Evolutionary conservation across 2,113 vertebrate species (phyloP), one percentile per base, ranked within the genome.

Genomic region (Neomonachus schauinslandi): DNA sequence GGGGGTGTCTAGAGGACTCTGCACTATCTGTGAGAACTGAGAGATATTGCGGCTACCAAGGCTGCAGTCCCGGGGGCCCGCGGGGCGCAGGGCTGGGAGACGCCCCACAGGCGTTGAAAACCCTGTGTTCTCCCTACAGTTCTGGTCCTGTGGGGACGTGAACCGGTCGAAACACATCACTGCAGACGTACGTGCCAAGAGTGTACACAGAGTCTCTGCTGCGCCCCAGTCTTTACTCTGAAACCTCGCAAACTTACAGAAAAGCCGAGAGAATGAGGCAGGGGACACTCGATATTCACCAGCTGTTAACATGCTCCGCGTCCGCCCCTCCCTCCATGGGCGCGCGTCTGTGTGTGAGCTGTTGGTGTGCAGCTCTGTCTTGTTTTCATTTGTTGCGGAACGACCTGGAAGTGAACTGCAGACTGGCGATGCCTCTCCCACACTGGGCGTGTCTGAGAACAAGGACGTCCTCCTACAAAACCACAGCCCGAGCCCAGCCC

Each of bases 21-120:
- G 13, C 2, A 1, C 24, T 22, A 18, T 31, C 53, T 4, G 28
- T 11, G 6, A 14, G 11, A 10, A 39, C 71, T 9, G 14, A 61
- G 81, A 65, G 19, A 49, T 12, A 0, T 19, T 55, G 31, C 31
- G 31, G 22, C 10, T 10, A 8, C 46, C 46, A 5, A 53, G 55
- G 42, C 53, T 49, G 14, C 13, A 0, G 3, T 21, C 33, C 14
- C 1, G 1, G 26, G 19, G 61, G 24, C 16, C 55, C 14, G 0
- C 0, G 0, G 12, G 59, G 76, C 4, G 2, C 2, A 14, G 49
- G 14, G 39, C 21, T n/a, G 28, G 22, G 22, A 36, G 57, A 49
- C 5, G 12, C 26, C 5, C 21, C n/a, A 3, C 1, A 19, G 51
- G 33, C 6, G 4, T 1, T 28, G 19, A 69, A 31, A 31, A 28